A percentile compares a stretch with the other conserved stretches of the same genome.
phyloP scores from a whole-genome alignment of 2,888 invertebrate species.

The Latrodectus hesperus region DNA sequence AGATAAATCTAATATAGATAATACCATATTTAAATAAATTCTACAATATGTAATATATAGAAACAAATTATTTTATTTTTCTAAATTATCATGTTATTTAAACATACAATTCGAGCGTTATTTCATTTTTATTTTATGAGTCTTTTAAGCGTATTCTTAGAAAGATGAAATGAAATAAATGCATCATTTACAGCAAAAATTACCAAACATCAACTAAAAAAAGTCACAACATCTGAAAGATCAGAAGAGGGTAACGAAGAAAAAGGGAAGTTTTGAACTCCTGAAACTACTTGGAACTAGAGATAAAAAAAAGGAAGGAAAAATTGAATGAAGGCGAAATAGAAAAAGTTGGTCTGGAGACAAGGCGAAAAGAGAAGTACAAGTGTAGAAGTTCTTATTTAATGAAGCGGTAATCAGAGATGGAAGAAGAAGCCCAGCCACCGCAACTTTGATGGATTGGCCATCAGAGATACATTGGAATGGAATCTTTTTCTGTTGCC shows the following conservation, averaged over 20 bases:
- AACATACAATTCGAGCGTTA: no score
- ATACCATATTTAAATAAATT: no score
- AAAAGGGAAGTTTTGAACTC: neutral
- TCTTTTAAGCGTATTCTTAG: no score
- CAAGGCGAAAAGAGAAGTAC: slow-evolving; percentile 27
- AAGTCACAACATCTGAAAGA: neutral
- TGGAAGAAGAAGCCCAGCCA: slow-evolving; percentile 26
- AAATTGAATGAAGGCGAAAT: neutral
- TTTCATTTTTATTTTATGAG: no score
- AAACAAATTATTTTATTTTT: no score
- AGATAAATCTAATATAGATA: no score
- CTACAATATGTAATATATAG: no score
- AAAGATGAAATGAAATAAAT: no score
- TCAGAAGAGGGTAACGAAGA: neutral
- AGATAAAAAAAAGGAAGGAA: neutral
- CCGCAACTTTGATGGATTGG: slow-evolving; percentile 64
- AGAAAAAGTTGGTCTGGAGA: neutral
- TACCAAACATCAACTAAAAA: neutral
- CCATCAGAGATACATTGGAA: slow-evolving; percentile 55
- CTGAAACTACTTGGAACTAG: neutral
- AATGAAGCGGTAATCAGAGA: slow-evolving; percentile 68
- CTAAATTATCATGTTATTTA: no score
- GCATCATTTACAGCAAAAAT: no score
- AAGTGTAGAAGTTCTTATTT: slow-evolving; percentile 67
- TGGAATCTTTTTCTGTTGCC: slow-evolving; percentile 28